Evolutionary conservation across 2,113 vertebrate genomes (phyloP), one percentile per base, ranked within the genome.

Genomic region (Herpetotheres cachinnans): DNA sequence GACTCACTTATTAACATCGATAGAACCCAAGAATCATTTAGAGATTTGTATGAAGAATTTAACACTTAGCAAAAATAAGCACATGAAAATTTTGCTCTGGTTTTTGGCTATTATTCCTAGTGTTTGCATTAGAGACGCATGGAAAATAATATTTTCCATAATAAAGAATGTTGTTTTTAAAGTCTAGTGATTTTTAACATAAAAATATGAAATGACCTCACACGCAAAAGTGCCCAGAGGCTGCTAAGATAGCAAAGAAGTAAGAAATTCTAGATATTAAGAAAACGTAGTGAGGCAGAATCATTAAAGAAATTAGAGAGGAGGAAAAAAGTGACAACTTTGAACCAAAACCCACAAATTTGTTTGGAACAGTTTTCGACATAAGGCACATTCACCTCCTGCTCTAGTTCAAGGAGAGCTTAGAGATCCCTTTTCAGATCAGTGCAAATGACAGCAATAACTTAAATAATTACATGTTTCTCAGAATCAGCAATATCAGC

Each of bases 131-230:
- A 82, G 70, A 84, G 86, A 69, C 1, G 0, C 42, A 85, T 58
- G 81, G 95, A 95, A 95, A 91, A 87, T 91, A 96, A 80, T 95
- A 96, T 95, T 94, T 95, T 91, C 94, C 58, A 14, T 91, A 93
- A 94, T 95, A 94, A 94, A 79, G 94, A 95, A 87, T 82, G 94
- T 96, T 96, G 77, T 8, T 87, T 87, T 94, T 90, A 87, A 93
- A 95, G 88, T 83, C 76, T 91, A 91, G 83, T 47, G 49, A 95
- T 90, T 92, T 86, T 95, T 79, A 81, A 82, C 61, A 67, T 63
- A 90, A 86, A 95, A 96, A 91, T 87, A 92, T 50, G 55, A 86
- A 65, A 59, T 91, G 80, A 95, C 50, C 91, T 96, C 93, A 92
- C 89, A 58, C 26, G 38, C 80, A 91, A 95, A 94, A 96, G 62